Conservation (phyloP, 2,888 invertebrate species). For the Halictus quadricinctus region DNA sequence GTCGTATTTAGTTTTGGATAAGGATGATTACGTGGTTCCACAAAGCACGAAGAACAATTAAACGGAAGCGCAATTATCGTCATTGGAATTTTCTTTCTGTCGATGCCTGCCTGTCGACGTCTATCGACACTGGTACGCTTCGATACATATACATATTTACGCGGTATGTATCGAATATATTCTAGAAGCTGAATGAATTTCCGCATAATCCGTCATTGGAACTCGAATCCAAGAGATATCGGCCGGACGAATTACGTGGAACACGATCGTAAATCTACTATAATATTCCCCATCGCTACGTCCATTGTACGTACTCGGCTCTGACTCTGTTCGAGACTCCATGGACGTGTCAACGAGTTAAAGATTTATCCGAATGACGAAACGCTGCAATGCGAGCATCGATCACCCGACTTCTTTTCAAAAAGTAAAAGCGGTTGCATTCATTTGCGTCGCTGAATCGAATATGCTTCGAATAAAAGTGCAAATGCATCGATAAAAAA, state of each 20-base stretch:
- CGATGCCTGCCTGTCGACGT: no score
- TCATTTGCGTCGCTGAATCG: background rate
- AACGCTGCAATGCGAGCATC: background rate
- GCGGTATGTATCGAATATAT: background rate
- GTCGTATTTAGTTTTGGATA: no score
- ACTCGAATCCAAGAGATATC: constrained; percentile 51
- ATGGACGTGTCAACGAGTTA: constrained; percentile 10
- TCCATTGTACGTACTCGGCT: background rate
- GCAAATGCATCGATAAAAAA: no score
- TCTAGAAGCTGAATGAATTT: constrained; percentile 42
- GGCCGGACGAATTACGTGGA: constrained; percentile 30
- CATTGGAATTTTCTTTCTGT: background rate
- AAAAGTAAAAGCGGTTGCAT: background rate
- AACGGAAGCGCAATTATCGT: background rate
- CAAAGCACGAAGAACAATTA: no score
- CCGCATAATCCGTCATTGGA: constrained; percentile 53
- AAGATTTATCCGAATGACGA: constrained; percentile 20
- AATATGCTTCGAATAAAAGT: background rate
- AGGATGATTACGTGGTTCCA: no score
- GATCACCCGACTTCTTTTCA: background rate
- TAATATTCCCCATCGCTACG: constrained; percentile 13
- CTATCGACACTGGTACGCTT: background rate
- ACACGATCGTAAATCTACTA: constrained; percentile 40
- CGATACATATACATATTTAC: background rate
- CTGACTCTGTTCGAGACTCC: background rate